These are phyloP conservation scores for Discoglossus pictus DNA, from an alignment of 2,797 vertebrate species.

Conservation along the genomic window DNA sequence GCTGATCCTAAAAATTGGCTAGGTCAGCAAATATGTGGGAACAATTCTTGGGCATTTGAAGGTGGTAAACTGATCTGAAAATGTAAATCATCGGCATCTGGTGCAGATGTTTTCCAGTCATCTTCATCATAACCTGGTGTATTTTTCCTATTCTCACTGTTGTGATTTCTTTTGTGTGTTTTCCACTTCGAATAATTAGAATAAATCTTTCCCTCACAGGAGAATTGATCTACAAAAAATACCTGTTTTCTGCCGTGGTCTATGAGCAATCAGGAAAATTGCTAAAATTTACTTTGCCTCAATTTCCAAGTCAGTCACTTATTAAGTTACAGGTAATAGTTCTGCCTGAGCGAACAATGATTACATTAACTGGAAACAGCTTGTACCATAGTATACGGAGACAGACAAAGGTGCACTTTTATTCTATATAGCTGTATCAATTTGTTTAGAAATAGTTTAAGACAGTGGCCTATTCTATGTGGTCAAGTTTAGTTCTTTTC, in stretches of 20 bases:
- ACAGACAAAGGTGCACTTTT: constrained; percentile 14
- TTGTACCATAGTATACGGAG: not conserved
- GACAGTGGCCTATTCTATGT: constrained; percentile 6
- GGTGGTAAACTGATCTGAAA: too few species aligned
- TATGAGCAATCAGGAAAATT: constrained; percentile 32
- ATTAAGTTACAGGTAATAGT: constrained; percentile 44
- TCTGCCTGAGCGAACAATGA: constrained; percentile 16
- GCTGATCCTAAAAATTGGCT: too few species aligned
- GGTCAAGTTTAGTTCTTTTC: constrained; percentile 13
- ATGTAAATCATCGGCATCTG: too few species aligned
- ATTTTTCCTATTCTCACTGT: not conserved
- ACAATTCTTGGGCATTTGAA: too few species aligned
- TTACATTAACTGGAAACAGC: constrained; percentile 30
- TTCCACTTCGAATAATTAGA: not conserved
- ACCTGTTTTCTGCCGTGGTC: not conserved
- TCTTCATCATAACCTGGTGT: not conserved
- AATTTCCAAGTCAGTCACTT: constrained; percentile 28
- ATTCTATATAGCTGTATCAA: not conserved
- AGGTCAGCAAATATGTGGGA: too few species aligned
- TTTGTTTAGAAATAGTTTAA: not conserved
- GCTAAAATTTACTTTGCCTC: constrained; percentile 18
- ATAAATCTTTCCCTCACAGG: not conserved
- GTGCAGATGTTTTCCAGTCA: too few species aligned
- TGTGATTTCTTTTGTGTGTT: not conserved
- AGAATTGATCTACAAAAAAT: constrained; percentile 6